Conservation (phyloP, 2,113 vertebrate species). For the Antechinus stuartii region DNA sequence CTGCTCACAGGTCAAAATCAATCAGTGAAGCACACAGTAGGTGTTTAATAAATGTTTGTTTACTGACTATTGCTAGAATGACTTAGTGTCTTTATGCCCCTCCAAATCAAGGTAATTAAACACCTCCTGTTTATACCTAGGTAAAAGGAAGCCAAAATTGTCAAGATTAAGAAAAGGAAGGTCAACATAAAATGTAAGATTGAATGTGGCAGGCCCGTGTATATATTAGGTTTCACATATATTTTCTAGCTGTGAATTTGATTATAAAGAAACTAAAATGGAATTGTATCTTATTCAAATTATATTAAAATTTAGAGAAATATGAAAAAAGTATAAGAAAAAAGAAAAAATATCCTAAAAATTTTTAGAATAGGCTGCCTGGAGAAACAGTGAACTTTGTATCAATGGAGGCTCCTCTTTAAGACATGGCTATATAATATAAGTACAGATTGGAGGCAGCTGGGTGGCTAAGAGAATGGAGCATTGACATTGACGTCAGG, state of each 20-base stretch:
- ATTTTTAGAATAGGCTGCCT: background rate
- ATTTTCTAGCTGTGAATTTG: background rate
- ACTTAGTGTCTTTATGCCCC: background rate
- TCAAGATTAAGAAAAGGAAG: background rate
- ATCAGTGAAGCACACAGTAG: background rate
- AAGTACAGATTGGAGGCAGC: background rate
- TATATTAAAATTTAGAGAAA: background rate
- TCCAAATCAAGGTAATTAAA: background rate
- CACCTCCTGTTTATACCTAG: background rate
- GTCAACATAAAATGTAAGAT: background rate
- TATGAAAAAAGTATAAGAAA: background rate
- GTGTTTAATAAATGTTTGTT: background rate
- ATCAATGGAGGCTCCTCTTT: background rate
- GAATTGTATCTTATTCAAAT: background rate
- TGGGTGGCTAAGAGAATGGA: background rate
- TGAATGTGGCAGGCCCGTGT: background rate
- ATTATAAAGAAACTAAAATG: background rate
- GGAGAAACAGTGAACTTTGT: background rate
- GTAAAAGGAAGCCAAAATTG: background rate
- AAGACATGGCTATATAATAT: background rate
- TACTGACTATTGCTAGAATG: background rate
- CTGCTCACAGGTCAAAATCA: background rate
- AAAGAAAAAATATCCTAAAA: too few species aligned
- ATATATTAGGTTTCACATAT: background rate
- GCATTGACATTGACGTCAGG: background rate